A percentile compares a stretch with the other conserved stretches of the same genome.
These are phyloP conservation scores for Trissolcus basalis DNA, from an alignment of 1,140 invertebrate species.

Conservation along the genomic window DNA sequence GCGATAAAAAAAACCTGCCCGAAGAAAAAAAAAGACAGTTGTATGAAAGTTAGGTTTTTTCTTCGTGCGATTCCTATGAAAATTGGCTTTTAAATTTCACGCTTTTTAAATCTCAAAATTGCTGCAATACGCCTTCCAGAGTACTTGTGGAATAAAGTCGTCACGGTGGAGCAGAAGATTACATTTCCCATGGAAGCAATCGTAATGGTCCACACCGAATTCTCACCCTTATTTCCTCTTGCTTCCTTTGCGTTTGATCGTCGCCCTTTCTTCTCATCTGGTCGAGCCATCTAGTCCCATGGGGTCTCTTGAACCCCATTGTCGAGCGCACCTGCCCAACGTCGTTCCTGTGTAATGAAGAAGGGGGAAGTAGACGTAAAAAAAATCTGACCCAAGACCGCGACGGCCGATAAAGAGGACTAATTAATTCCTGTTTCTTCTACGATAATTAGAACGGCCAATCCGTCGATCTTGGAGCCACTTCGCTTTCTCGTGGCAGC, in stretches of 20 bases:
- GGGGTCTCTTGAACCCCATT: conserved; percentile 56
- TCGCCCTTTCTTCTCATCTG: conserved; percentile 30
- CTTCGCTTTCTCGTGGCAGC: conserved; percentile 44
- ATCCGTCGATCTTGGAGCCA: conserved; percentile 51
- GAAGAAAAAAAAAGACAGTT: no score
- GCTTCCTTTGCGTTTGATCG: conserved; percentile 5
- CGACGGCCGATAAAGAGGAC: conserved; percentile 48
- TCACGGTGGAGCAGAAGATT: conserved; percentile 1
- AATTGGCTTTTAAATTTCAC: no score
- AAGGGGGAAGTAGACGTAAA: conserved; percentile 16
- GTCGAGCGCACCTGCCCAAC: conserved; percentile 59
- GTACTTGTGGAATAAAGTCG: no score
- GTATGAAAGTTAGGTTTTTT: no score
- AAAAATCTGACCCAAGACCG: conserved; percentile 60
- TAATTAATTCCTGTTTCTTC: conserved; percentile 64
- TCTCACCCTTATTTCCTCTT: conserved; percentile 32
- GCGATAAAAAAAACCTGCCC: no score
- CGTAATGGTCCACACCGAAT: conserved; percentile 28
- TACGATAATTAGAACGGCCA: conserved; percentile 51
- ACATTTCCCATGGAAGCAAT: conserved; percentile 44
- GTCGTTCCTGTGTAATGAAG: conserved; percentile 19
- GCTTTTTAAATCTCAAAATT: no score
- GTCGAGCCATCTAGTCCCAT: conserved; percentile 55
- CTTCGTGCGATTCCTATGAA: no score
- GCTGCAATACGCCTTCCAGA: no score